Base-by-base conservation (phyloP, 2,888 invertebrate species). In the Acheta domesticus region DNA sequence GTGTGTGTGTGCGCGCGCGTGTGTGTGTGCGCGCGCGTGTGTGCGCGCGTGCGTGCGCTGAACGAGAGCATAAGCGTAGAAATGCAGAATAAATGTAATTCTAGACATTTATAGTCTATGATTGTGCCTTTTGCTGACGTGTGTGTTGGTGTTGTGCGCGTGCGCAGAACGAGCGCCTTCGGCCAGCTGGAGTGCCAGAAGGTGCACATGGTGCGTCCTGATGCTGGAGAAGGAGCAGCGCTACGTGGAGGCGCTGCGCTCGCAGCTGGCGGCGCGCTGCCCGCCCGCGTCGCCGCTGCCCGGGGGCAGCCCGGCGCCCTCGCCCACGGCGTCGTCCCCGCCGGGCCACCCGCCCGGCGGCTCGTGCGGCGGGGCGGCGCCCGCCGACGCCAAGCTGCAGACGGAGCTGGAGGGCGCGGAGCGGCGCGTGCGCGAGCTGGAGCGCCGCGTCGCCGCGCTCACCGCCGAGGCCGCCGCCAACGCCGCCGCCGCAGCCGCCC, bases 181-280 rank as follows among this genome's bases (percentile, higher is more conserved):
- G 93, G 93, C 74, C 95, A 96, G 87, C 89, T 96, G 86, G 94
- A 95, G 85, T 91, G 92, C 80, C 93, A 95, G 83, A 93, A 94
- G 84, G 93, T 94, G 80, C 92, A 94, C 86, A 96, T 96, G 21
- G 91, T 96, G 83, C 92, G 93, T 83, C 89, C 89, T 96, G 85
- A 98, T 98, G 97, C 89, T 97, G 83, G 96, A 96, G 84, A 92
- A 95, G 84, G 96, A 96, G 85, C 93, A 93, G 86, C 91, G 93
- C 84, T 94, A 94, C 87, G 91, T 95, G 83, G 93, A 95, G 84
- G 91, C 92, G 84, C 88, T 96, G 81, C 91, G 94, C 82, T 92
- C 93, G 88, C 89, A 93, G 87, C 89, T 91, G 82, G 87, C 87
- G 49, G 87, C 86, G 81, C 84, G 85, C 78, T 83, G 82, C 78